phyloP scores from a whole-genome alignment of 2,113 vertebrate species.

The Sapayoa aenigma region DNA sequence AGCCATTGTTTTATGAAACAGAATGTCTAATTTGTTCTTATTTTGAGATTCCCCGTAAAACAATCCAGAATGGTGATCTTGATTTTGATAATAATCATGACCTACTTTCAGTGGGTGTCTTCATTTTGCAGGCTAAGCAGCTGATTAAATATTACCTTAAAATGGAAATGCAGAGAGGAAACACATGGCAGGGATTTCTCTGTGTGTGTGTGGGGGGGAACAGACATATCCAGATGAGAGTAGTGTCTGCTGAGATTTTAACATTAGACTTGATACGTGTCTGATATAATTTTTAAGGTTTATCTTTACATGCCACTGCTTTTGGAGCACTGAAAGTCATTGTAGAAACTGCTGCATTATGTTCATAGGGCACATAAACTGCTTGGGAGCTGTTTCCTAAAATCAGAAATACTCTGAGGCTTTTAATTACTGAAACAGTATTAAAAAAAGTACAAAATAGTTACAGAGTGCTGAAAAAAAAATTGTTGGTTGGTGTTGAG shows the following conservation, averaged over 20 bases:
- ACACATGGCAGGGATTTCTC: neutral
- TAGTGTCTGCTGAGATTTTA: neutral
- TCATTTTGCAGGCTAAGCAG: neutral
- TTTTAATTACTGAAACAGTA: neutral
- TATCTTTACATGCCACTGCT: neutral
- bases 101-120: neutral
- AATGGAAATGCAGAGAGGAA: neutral
- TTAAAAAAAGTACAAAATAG: neutral
- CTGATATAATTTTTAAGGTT: neutral
- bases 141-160: constrained; percentile 19
- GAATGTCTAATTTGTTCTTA: neutral
- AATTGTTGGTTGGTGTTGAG: neutral
- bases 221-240: neutral
- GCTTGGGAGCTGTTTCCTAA: neutral
- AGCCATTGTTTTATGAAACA: neutral
- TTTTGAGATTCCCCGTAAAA: neutral
- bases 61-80: neutral
- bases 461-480: neutral
- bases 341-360: neutral
- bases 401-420: neutral
- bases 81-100: neutral
- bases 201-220: neutral
- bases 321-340: neutral
- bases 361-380: neutral
- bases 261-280: neutral